phyloP scores from a whole-genome alignment of 2,113 vertebrate genomes.

The Pygoscelis antarcticus region DNA sequence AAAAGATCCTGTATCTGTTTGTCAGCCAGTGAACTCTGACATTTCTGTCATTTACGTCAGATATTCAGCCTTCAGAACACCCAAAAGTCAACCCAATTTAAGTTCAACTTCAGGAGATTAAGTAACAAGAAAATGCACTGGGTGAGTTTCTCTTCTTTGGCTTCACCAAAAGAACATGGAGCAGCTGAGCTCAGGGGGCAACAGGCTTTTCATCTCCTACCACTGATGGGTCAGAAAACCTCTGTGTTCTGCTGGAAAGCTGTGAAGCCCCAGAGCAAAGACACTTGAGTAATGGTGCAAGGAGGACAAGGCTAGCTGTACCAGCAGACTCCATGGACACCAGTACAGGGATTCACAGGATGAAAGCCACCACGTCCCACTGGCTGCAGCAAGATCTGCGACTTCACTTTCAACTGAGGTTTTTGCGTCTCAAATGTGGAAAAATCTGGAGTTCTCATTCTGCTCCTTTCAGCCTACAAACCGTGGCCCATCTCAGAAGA shows the following conservation, averaged over 20 bases:
- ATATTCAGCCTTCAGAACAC: not conserved
- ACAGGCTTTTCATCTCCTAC: not conserved
- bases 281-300: not conserved
- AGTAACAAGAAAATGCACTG: not conserved
- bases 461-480: not conserved
- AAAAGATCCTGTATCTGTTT: not conserved
- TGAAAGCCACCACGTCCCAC: accelerated
- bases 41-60: not conserved
- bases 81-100: not conserved
- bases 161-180: not conserved
- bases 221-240: not conserved
- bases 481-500: accelerated
- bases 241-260: not conserved
- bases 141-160: not conserved
- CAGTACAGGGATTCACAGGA: not conserved
- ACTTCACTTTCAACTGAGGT: not conserved
- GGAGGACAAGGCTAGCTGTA: not conserved
- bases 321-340: too few relatives aligned
- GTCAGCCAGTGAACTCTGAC: not conserved
- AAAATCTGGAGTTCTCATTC: not conserved
- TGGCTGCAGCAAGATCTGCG: not conserved
- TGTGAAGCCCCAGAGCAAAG: not conserved
- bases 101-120: not conserved
- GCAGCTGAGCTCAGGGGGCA: accelerated
- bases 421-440: not conserved